Conservation (phyloP, 23 tunicate species). For the Halocynthia roretzi region DNA sequence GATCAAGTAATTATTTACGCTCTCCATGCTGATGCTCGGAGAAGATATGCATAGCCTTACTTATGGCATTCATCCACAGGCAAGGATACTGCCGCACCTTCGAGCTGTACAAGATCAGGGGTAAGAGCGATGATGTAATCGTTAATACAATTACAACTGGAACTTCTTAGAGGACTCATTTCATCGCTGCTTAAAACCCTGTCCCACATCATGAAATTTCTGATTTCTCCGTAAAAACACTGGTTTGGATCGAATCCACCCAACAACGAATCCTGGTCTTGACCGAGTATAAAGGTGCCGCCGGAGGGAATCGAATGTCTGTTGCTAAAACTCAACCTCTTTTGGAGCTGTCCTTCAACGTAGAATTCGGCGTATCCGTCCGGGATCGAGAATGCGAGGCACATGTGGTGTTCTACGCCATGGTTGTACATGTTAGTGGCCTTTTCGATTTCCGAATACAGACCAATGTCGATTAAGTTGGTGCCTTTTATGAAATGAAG, state of each 20-base stretch:
- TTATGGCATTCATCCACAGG: no score
- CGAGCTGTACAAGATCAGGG: neutral
- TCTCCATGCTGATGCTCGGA: no score
- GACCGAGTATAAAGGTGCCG: neutral
- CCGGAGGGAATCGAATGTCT: constrained; percentile 3
- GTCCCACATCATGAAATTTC: constrained; percentile 1
- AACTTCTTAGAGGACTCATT: neutral
- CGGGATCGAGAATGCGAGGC: neutral
- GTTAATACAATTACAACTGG: neutral
- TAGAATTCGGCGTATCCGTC: neutral
- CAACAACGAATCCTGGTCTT: neutral
- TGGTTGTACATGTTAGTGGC: no score
- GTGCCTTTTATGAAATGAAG: no score
- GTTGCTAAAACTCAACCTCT: neutral
- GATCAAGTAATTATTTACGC: no score
- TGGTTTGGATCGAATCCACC: neutral
- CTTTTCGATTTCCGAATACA: no score
- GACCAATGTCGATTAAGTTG: no score
- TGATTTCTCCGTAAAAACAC: neutral
- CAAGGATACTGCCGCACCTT: neutral
- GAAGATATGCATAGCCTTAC: no score
- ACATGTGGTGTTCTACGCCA: neutral
- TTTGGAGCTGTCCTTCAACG: neutral
- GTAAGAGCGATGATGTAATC: neutral
- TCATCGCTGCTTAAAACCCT: neutral